A percentile compares a stretch with the other conserved stretches of the same genome.
Conservation (phyloP, 2,113 vertebrate genomes). For the Colinus virginianus region DNA sequence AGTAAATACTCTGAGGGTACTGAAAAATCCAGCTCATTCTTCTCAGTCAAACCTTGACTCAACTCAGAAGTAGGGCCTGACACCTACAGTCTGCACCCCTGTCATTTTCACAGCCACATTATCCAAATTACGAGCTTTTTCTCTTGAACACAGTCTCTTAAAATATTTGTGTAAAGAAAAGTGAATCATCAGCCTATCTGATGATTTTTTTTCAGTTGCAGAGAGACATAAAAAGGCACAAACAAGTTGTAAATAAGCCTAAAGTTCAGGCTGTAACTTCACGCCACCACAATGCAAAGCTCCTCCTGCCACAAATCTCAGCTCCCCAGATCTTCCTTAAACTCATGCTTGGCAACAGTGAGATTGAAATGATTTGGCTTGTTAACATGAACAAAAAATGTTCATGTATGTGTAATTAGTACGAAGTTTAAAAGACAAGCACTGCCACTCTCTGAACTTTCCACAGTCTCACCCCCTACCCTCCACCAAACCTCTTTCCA, state of each 20-base stretch:
- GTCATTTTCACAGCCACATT: not conserved
- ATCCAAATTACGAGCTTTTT: not conserved
- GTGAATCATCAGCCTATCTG: not conserved
- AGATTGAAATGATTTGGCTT: not conserved
- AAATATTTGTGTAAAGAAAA: not conserved
- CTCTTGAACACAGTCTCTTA: not conserved
- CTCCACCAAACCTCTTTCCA: conserved; percentile 40
- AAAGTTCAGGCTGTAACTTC: not conserved
- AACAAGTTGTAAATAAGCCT: not conserved
- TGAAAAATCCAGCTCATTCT: not conserved
- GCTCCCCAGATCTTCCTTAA: not conserved
- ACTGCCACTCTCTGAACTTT: conserved; percentile 41
- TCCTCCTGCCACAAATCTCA: not conserved
- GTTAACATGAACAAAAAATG: not conserved
- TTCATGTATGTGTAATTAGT: conserved; percentile 24
- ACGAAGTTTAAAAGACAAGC: conserved; percentile 63
- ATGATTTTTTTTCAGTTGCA: not conserved
- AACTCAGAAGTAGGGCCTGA: not conserved
- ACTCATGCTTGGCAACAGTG: not conserved
- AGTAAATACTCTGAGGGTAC: not conserved
- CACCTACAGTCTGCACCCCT: fast-evolving
- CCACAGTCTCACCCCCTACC: conserved; percentile 26
- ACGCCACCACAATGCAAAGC: not conserved
- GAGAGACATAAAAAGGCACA: not conserved
- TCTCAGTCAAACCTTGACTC: not conserved